Conservation (phyloP, 2,113 vertebrate species). For the Ptilorrhoa leucosticta region DNA sequence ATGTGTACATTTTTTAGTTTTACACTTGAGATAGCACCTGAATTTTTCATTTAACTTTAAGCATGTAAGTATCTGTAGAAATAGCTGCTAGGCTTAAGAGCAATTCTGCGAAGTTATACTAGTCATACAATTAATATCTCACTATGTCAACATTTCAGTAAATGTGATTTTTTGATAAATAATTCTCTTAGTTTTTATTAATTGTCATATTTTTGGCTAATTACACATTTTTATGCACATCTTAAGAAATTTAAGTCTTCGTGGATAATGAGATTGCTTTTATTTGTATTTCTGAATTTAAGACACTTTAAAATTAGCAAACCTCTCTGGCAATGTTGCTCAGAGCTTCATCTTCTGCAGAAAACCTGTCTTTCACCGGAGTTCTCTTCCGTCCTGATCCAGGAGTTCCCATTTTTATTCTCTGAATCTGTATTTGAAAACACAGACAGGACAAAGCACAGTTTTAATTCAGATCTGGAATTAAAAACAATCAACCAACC, state of each 20-base stretch:
- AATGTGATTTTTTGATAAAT: neutral
- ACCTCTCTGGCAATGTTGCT: conserved; percentile 97
- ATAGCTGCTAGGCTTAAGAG: neutral
- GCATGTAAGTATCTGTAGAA: neutral
- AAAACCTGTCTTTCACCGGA: conserved; percentile 94
- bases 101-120: neutral
- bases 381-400: conserved; percentile 94
- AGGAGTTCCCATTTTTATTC: conserved; percentile 89
- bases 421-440: conserved; percentile 35
- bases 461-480: conserved; percentile 35
- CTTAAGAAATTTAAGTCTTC: neutral
- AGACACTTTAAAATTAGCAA: conserved; percentile 6
- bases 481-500: neutral
- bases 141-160: neutral
- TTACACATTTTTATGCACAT: neutral
- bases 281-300: neutral
- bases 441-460: neutral
- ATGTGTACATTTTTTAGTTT: neutral
- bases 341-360: conserved; percentile 95
- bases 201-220: neutral
- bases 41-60: neutral
- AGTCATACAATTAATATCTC: neutral
- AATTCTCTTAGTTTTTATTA: neutral
- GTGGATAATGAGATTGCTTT: neutral
- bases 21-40: neutral